These are phyloP conservation scores for Elgonia sp. DNA, from an alignment of 2,888 invertebrate species.

Conservation along the genomic window DNA sequence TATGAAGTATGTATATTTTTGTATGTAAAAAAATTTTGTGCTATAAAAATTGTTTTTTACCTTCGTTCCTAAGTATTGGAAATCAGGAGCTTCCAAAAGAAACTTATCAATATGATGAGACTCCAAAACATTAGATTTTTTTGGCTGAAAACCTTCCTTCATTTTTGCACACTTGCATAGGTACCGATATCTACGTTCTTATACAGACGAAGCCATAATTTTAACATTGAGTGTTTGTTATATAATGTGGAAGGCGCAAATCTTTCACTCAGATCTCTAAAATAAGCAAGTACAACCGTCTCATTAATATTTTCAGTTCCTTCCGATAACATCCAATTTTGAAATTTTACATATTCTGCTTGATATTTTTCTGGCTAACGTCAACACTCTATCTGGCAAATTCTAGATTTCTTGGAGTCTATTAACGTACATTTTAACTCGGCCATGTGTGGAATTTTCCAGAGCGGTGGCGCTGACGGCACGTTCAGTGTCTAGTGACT, in stretches of 20 bases:
- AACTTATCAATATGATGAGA: neutral
- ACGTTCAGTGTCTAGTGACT: no score
- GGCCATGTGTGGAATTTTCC: no score
- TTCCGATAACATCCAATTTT: neutral
- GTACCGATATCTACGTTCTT: neutral
- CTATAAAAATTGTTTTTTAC: constrained; percentile 7
- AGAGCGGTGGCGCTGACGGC: no score
- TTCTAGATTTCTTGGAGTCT: no score
- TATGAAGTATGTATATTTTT: no score
- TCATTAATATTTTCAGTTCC: neutral
- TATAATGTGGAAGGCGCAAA: neutral
- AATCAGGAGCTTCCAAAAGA: constrained; percentile 1
- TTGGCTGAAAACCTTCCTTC: neutral
- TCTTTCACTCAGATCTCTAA: neutral
- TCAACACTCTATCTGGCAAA: no score
- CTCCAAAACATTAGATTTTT: constrained; percentile 5
- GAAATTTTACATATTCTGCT: neutral
- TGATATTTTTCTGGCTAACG: constrained; percentile 1
- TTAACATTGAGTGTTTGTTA: constrained; percentile 1
- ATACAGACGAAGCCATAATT: neutral
- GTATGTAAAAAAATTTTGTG: no score
- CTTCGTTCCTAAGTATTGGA: neutral
- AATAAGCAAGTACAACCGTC: constrained; percentile 1
- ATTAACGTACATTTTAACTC: no score
- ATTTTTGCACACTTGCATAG: neutral